Evolutionary conservation across 1,140 invertebrate genomes (phyloP), one percentile per base, ranked within the genome.

Genomic region (Rhizoglyphus robini): DNA sequence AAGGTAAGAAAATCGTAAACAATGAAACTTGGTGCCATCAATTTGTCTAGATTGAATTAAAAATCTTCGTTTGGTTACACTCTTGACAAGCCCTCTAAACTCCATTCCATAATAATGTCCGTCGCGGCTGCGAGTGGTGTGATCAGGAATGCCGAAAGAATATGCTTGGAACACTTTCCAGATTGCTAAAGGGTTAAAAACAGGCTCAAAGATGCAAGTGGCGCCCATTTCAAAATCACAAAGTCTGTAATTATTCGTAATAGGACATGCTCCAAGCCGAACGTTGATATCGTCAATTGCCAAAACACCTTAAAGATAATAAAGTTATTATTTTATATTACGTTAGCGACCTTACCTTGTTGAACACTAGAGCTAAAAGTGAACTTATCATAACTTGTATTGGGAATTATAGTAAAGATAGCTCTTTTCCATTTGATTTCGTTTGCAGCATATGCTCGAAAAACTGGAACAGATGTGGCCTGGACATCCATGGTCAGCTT

Each of bases 141-240:
- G 51, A 23, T 54, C 51, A 32, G 31, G 23, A 23, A 54, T 8
- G 20, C 51, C 20, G 31, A 54, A 54, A 8, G 51, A 11, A 32
- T 15, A 20, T 25, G 8, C 51, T 15, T 8, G 15, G 8, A 27
- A 54, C 23, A 20, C 41, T 23, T 15, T 23, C 41, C 41, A 46
- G 41, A 23, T 46, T 11, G 18, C 8, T 23, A 27, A 32, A 54
- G 8, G 8, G 20, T 54, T 54, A 32, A 8, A 54, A 23, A 54
- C 31, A 5, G 51, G 51, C 20, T 54, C 51, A 54, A 54, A 54
- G 51, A 54, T 54, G 51, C 51, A 54, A 32, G 51, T 54, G 51
- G 23, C 15, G 51, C 23, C 31, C 51, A 27, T 11, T 32, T 54
- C 51, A 54, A 54, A 54, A 25, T 54, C 51, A 32, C 51, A 54